Evolutionary conservation across 2,888 invertebrate genomes (phyloP).

Genomic region (Acronicta leporina): DNA sequence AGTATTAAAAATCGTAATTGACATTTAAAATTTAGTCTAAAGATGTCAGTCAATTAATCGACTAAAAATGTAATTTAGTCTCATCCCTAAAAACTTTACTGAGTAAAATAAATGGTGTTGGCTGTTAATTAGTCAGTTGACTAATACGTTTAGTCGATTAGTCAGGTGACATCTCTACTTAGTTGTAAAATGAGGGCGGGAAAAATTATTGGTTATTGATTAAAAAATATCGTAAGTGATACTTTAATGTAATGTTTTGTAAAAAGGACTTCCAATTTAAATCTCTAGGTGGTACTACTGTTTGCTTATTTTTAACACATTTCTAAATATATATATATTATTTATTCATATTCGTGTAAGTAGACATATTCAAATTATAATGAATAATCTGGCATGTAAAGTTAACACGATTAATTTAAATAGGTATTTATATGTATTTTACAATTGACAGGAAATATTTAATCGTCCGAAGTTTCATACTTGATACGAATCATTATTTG

Average conservation of each 20-base stretch:
- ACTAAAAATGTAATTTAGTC: slow-evolving; percentile 30
- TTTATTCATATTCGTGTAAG: too few species aligned
- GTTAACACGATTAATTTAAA: too few species aligned
- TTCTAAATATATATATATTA: too few species aligned
- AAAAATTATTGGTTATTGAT: slow-evolving; percentile 42
- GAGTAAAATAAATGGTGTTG: neutral
- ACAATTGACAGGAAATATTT: too few species aligned
- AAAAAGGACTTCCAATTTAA: slow-evolving; percentile 43
- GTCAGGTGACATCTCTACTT: slow-evolving; percentile 51
- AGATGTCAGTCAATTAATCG: slow-evolving; percentile 41
- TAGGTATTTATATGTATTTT: too few species aligned
- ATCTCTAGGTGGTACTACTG: slow-evolving; percentile 20
- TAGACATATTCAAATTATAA: too few species aligned
- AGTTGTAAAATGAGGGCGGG: slow-evolving; percentile 49
- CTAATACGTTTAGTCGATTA: slow-evolving; percentile 44
- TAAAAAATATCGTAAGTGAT: slow-evolving; percentile 57
- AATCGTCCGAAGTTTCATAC: too few species aligned
- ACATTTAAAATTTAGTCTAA: slow-evolving; percentile 55
- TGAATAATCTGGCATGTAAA: too few species aligned
- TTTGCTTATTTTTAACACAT: neutral
- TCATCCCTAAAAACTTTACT: slow-evolving; percentile 16
- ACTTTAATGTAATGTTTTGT: slow-evolving; percentile 28
- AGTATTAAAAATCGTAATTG: slow-evolving; percentile 60
- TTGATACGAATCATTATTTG: too few species aligned
- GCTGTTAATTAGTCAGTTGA: slow-evolving; percentile 20